phyloP scores from a whole-genome alignment of 2,888 invertebrate genomes.

The Macrophya alboannulata region DNA sequence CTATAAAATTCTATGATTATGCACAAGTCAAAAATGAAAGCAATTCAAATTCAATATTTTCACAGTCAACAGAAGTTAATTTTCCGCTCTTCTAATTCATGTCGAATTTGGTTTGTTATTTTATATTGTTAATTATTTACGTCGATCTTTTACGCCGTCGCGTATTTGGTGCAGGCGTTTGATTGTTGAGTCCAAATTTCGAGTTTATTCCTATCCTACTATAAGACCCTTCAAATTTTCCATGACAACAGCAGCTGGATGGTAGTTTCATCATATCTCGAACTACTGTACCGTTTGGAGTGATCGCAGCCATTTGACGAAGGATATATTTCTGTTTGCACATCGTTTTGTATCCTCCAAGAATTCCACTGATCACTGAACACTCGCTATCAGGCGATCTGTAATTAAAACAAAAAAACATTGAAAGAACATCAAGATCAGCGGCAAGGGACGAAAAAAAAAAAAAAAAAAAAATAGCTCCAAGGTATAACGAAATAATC shows the following conservation, averaged over 20 bases:
- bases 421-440: background rate
- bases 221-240: constrained; percentile 65
- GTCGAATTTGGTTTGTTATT: background rate
- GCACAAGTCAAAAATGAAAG: constrained; percentile 1
- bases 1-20: background rate
- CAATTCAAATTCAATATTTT: background rate
- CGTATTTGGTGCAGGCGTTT: background rate
- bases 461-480: no score
- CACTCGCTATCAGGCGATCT: constrained; percentile 75
- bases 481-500: background rate
- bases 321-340: constrained; percentile 84
- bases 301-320: constrained; percentile 82
- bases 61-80: background rate
- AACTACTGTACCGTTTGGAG: constrained; percentile 78
- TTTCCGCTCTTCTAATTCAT: background rate
- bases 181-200: background rate
- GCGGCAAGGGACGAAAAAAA: background rate
- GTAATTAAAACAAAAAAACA: constrained; percentile 14
- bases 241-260: constrained; percentile 88
- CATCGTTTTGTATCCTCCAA: constrained; percentile 79
- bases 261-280: constrained; percentile 85
- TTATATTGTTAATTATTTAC: background rate
- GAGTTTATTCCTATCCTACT: background rate
- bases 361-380: constrained; percentile 73
- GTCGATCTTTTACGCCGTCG: constrained; percentile 1